These are phyloP conservation scores for Brachyrhaphis roseni DNA, from an alignment of 2,797 vertebrate genomes.

Conservation along the genomic window DNA sequence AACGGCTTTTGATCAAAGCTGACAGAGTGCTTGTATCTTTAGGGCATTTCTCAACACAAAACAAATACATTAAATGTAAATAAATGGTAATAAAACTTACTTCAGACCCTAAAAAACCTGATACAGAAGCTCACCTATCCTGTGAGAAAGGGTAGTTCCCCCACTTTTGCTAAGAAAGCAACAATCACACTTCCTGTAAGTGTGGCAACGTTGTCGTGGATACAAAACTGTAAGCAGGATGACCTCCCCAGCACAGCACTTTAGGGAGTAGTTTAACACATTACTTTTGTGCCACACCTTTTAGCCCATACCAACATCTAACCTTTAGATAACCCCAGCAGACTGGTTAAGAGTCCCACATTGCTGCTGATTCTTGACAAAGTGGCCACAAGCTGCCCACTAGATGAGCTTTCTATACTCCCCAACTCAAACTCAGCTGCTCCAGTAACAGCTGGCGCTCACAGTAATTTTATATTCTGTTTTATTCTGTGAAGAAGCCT, in stretches of 20 bases:
- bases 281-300: constrained; percentile 48
- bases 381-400: constrained; percentile 35
- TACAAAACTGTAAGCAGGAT: constrained; percentile 34
- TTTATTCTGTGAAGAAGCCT: constrained; percentile 47
- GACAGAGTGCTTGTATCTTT: background rate
- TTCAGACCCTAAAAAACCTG: background rate
- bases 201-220: constrained; percentile 1
- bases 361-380: constrained; percentile 50
- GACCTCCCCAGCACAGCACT: constrained; percentile 63
- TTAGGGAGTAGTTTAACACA: constrained; percentile 60
- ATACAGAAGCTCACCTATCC: background rate
- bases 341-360: constrained; percentile 30
- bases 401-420: constrained; percentile 53
- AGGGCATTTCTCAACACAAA: background rate
- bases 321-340: constrained; percentile 57
- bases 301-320: constrained; percentile 49
- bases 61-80: background rate
- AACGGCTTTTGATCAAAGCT: background rate
- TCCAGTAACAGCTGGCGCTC: constrained; percentile 39
- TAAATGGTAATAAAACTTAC: too few species aligned
- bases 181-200: constrained; percentile 1
- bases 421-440: constrained; percentile 27
- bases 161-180: background rate
- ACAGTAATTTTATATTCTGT: constrained; percentile 47
- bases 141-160: background rate